Conservation (phyloP, 2,113 vertebrate species). For the Gasterosteus nipponicus region DNA sequence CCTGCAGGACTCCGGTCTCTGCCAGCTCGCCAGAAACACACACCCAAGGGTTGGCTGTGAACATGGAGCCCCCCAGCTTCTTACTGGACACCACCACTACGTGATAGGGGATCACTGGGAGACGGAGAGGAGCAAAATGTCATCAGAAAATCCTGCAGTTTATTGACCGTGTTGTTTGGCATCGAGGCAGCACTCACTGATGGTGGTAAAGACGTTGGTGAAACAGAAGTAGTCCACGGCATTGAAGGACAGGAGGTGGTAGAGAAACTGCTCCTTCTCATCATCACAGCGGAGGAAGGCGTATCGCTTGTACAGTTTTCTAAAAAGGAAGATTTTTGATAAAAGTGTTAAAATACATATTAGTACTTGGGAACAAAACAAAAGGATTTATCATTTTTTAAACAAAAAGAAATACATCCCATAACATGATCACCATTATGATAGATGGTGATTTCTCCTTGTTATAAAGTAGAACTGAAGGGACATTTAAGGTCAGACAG, state of each 20-base stretch:
- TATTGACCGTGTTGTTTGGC: not conserved
- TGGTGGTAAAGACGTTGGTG: slow-evolving; percentile 98
- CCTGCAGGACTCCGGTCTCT: slow-evolving; percentile 94
- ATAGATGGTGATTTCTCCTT: slow-evolving; percentile 8
- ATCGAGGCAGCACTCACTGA: slow-evolving; percentile 85
- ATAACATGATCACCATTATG: not conserved
- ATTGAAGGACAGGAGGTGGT: slow-evolving; percentile 97
- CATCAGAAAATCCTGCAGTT: not conserved
- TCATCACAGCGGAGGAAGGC: slow-evolving; percentile 98
- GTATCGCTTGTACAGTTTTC: slow-evolving; percentile 97
- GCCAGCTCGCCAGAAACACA: slow-evolving; percentile 96
- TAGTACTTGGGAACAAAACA: not conserved
- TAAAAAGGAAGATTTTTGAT: slow-evolving; percentile 65
- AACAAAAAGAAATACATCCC: not conserved
- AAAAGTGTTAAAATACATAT: not conserved
- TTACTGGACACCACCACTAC: slow-evolving; percentile 95
- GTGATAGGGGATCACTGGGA: slow-evolving; percentile 96
- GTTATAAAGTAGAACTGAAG: slow-evolving; percentile 24
- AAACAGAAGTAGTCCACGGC: slow-evolving; percentile 99
- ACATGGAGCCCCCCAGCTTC: slow-evolving; percentile 98
- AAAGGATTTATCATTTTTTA: not conserved
- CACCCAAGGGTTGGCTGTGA: slow-evolving; percentile 98
- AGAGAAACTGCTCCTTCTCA: slow-evolving; percentile 99
- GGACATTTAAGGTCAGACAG: slow-evolving; percentile 42
- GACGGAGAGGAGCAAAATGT: slow-evolving; percentile 34